Conservation (phyloP, 2,113 vertebrate species). For the Tyrannus savana region DNA sequence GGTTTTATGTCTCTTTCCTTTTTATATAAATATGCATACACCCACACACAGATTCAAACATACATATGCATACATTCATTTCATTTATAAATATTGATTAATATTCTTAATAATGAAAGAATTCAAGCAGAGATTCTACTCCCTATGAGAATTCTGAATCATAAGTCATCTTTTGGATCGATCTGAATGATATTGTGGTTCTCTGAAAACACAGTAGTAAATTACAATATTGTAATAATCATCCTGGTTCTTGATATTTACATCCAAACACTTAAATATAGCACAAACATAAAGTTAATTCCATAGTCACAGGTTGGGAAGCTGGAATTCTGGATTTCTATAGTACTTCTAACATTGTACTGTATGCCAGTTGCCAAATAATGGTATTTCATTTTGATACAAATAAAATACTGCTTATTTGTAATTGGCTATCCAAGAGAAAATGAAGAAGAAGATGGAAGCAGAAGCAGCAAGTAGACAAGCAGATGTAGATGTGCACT, state of each 20-base stretch:
- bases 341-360: slow-evolving; percentile 28
- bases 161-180: not conserved
- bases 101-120: slow-evolving; percentile 10
- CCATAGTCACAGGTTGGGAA: slow-evolving; percentile 9
- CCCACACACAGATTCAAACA: not conserved
- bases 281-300: slow-evolving; percentile 20
- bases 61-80: not conserved
- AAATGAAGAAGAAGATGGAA: slow-evolving; percentile 75
- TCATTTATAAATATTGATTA: slow-evolving; percentile 11
- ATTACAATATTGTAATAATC: not conserved
- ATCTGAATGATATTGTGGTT: not conserved
- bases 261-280: not conserved
- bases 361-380: slow-evolving; percentile 72
- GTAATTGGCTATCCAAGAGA: slow-evolving; percentile 71
- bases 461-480: slow-evolving; percentile 73
- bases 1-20: slow-evolving; percentile 48
- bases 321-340: slow-evolving; percentile 38
- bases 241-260: not conserved
- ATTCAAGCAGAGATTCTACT: not conserved
- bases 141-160: not conserved
- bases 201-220: slow-evolving; percentile 30
- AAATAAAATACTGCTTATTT: slow-evolving; percentile 73
- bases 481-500: slow-evolving; percentile 68
- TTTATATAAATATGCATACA: not conserved
- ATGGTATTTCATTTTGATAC: slow-evolving; percentile 44